phyloP scores from a whole-genome alignment of 2,797 vertebrate species.

The Coilia nasus region DNA sequence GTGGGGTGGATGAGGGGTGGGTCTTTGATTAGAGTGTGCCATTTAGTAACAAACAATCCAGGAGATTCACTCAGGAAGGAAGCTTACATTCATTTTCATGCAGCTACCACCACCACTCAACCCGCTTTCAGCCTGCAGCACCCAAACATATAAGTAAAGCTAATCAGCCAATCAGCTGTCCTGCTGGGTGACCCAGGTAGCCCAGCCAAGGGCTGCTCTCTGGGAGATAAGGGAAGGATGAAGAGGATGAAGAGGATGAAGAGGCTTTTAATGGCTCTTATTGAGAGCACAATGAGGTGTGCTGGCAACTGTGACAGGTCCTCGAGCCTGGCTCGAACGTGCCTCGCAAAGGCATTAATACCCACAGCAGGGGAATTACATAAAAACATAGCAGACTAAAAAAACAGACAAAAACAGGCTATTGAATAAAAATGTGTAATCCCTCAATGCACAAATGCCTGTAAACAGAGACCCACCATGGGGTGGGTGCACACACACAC shows the following conservation, averaged over 20 bases:
- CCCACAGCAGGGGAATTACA: slow-evolving; percentile 66
- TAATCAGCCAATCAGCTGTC: slow-evolving; percentile 70
- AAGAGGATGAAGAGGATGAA: background rate
- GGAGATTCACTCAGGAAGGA: slow-evolving; percentile 21
- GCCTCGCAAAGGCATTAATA: slow-evolving; percentile 72
- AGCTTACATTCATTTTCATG: slow-evolving; percentile 64
- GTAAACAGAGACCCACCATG: background rate
- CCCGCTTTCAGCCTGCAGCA: too few relatives aligned
- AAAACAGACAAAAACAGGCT: too few relatives aligned
- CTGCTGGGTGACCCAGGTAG: background rate
- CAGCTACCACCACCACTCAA: slow-evolving; percentile 31
- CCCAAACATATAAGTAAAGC: slow-evolving; percentile 70
- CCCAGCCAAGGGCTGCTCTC: slow-evolving; percentile 64
- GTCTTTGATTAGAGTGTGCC: background rate
- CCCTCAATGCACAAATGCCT: slow-evolving; percentile 32
- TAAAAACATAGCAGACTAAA: too few relatives aligned
- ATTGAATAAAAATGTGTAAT: slow-evolving; percentile 72
- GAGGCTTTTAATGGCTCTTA: too few relatives aligned
- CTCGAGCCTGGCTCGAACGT: slow-evolving; percentile 69
- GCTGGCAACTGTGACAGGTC: slow-evolving; percentile 73
- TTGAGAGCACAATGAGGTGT: slow-evolving; percentile 71
- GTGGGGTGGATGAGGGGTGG: background rate
- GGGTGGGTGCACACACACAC: background rate
- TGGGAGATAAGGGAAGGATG: slow-evolving; percentile 70
- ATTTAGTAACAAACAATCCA: background rate